Base-by-base conservation (phyloP, 2,113 vertebrate genomes). In the Pterocles gutturalis region DNA sequence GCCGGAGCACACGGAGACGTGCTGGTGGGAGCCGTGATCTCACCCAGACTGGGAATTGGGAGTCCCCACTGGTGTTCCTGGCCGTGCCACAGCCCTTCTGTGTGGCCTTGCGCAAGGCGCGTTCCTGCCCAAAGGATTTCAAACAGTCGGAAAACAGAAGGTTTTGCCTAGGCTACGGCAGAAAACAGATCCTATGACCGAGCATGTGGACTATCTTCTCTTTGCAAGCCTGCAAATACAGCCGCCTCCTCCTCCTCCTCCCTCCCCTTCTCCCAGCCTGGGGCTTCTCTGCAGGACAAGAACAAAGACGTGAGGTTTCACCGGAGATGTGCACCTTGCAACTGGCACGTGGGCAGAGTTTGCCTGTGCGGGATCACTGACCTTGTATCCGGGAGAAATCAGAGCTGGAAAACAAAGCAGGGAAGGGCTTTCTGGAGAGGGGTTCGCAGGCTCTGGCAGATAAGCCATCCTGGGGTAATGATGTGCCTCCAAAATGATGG, bases 1-100 rank as follows among this genome's bases (percentile, higher is more conserved):
- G 45, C 9, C 11, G 1, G 5, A 43, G 41, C 17, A 4, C 20
- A 4, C 0, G 0, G 41, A 20, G 45, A 29, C 0, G 4, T 1
- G 55, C 69, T 31, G 76, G 17, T 5, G 7, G 58, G 82, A 64
- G 8, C 19, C 1, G 31, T 10, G 83, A 34, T 28, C 58, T 36
- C 76, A 36, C 41, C 41, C 41, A 41, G 14, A 51, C 33, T 46
- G 89, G 79, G 91, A 89, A 77, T 0, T 36, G n/a, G 36, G 67
- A 36, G 54, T 60, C 80, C 89, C 7, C 4, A 43, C 54, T 33
- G 69, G 34, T 51, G 64, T 4, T 93, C 49, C 89, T 86, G 89
- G 87, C 89, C 0, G 0, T 48, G 72, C 33, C 38, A 13, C 57
- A 2, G 66, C 3, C 0, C 21, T 79, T 60, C 86, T 92, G 89